phyloP scores from a whole-genome alignment of 1,140 invertebrate genomes.

The Dryas iulia region DNA sequence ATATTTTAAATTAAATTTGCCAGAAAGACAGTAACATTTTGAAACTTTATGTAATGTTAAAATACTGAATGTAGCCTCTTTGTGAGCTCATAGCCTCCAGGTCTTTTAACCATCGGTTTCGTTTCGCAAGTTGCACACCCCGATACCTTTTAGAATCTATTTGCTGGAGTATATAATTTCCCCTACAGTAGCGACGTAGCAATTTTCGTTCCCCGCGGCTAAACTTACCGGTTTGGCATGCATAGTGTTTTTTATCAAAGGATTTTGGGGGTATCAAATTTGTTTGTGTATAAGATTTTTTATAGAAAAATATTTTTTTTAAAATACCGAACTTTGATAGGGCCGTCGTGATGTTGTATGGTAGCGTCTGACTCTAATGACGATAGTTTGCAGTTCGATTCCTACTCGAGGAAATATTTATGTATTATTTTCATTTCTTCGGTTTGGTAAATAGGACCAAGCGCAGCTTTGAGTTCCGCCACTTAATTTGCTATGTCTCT shows the following conservation, averaged over 20 bases:
- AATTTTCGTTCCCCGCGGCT: constrained; percentile 61
- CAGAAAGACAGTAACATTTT: not conserved
- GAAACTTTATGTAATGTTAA: not conserved
- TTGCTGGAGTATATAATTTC: constrained; percentile 72
- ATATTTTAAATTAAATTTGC: too few relatives aligned
- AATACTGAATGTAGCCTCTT: constrained; percentile 39
- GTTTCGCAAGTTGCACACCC: constrained; percentile 60
- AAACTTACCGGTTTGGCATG: constrained; percentile 32
- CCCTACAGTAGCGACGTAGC: constrained; percentile 55
- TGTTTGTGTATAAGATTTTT: not conserved
- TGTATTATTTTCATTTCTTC: too few relatives aligned
- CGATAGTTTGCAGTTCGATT: too few relatives aligned
- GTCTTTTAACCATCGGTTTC: constrained; percentile 50
- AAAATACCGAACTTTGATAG: not conserved
- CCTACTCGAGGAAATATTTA: too few relatives aligned
- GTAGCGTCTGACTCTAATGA: too few relatives aligned
- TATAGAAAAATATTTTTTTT: not conserved
- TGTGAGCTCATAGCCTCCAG: constrained; percentile 54
- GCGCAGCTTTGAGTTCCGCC: too few relatives aligned
- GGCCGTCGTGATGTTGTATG: too few relatives aligned
- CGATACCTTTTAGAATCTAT: constrained; percentile 66
- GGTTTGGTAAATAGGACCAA: too few relatives aligned
- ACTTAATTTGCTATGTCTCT: too few relatives aligned
- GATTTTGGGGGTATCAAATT: constrained; percentile 3
- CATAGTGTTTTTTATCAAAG: constrained; percentile 24